Conservation (phyloP, 2,797 vertebrate genomes). For the Oreonectes daqikongensis region DNA sequence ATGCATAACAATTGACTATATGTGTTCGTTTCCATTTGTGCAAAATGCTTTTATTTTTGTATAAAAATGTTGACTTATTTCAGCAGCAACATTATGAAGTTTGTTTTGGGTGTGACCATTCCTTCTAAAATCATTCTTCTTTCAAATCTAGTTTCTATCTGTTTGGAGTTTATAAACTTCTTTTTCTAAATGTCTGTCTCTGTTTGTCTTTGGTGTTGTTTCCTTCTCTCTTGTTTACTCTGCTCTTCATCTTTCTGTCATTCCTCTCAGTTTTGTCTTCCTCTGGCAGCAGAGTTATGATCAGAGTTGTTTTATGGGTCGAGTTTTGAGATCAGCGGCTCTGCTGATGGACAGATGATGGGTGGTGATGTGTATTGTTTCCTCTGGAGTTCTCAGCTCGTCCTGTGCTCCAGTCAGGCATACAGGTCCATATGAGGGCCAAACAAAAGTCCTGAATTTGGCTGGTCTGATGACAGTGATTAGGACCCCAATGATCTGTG, state of each 20-base stretch:
- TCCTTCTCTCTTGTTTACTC: conserved; percentile 28
- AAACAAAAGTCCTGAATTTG: not conserved
- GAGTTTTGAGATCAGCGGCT: conserved; percentile 90
- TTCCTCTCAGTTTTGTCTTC: conserved; percentile 79
- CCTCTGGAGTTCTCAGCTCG: no score
- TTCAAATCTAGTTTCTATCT: not conserved
- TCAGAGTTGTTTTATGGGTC: conserved; percentile 92
- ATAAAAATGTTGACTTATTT: no score
- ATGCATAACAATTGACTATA: no score
- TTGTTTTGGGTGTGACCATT: no score
- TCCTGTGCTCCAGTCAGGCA: no score
- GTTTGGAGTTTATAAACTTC: no score
- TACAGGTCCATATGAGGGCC: not conserved
- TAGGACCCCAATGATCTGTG: not conserved
- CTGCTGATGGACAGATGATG: conserved; percentile 67
- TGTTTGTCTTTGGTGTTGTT: conserved; percentile 1
- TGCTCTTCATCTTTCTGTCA: conserved; percentile 70
- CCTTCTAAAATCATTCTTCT: no score
- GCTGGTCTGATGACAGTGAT: not conserved
- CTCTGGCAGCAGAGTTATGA: conserved; percentile 89
- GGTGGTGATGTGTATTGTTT: no score
- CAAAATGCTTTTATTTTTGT: no score
- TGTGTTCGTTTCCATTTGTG: no score
- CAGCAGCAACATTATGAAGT: no score
- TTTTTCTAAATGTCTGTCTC: conserved; percentile 4